Evolutionary conservation across 2,113 vertebrate genomes (phyloP).

Genomic region (Spea bombifrons): DNA sequence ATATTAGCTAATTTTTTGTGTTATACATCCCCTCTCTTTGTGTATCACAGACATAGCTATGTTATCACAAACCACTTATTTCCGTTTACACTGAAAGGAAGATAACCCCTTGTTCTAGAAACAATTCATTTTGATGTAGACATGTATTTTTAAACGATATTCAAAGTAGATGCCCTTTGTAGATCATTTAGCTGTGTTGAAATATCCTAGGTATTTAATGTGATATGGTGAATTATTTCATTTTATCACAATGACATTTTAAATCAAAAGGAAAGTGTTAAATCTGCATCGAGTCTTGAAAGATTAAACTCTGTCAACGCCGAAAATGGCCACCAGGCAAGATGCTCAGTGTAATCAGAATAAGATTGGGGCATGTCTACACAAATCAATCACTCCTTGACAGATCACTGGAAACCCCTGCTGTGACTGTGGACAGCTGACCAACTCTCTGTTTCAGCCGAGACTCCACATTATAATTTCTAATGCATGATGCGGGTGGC

Average conservation of each 20-base stretch:
- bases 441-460: constrained; percentile 68
- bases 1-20: background rate
- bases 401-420: constrained; percentile 79
- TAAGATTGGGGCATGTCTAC: constrained; percentile 78
- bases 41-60: background rate
- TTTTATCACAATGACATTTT: constrained; percentile 45
- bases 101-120: background rate
- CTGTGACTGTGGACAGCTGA: constrained; percentile 79
- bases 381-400: constrained; percentile 89
- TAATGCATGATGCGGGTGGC: constrained; percentile 57
- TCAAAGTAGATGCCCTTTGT: constrained; percentile 4
- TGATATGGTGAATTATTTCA: constrained; percentile 5
- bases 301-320: constrained; percentile 65
- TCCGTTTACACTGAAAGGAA: background rate
- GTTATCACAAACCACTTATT: background rate
- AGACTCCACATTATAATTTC: constrained; percentile 57
- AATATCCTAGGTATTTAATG: constrained; percentile 1
- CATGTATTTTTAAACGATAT: constrained; percentile 6
- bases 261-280: constrained; percentile 61
- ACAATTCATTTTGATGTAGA: background rate
- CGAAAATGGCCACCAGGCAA: constrained; percentile 83
- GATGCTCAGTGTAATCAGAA: constrained; percentile 66
- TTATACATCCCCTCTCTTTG: background rate
- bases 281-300: constrained; percentile 57
- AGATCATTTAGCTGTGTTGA: constrained; percentile 22